A percentile compares a stretch with the other conserved stretches of the same genome.
These are phyloP conservation scores for Labeo rohita DNA, from an alignment of 2,113 vertebrate genomes.

Conservation along the genomic window DNA sequence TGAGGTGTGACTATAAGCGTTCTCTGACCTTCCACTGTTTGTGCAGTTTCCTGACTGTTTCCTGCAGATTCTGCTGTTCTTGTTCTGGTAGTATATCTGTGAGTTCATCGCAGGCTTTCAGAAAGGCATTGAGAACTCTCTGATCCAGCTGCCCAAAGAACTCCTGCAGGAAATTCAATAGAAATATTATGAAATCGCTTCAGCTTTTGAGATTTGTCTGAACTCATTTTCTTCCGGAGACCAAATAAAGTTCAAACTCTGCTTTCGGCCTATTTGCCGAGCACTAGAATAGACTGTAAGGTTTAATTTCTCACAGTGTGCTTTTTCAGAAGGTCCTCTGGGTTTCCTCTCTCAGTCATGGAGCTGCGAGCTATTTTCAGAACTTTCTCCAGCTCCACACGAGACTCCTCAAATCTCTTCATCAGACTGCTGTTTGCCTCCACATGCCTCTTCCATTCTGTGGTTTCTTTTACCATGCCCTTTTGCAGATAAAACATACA, in stretches of 20 bases:
- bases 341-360: constrained; percentile 88
- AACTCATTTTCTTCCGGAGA: neutral
- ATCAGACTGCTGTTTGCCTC: constrained; percentile 93
- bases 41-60: constrained; percentile 92
- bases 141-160: constrained; percentile 95
- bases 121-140: constrained; percentile 89
- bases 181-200: neutral
- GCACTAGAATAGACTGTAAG: neutral
- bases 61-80: constrained; percentile 91
- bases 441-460: constrained; percentile 91
- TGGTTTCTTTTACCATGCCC: constrained; percentile 88
- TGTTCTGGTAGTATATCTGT: constrained; percentile 95
- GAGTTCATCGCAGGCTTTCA: constrained; percentile 96
- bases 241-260: neutral
- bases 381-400: constrained; percentile 91
- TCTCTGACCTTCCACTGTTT: constrained; percentile 95
- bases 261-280: constrained; percentile 16
- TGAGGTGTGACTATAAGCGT: neutral
- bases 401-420: constrained; percentile 97
- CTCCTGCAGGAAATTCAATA: constrained; percentile 76
- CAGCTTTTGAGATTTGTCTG: neutral
- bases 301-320: constrained; percentile 83
- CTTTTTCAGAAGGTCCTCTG: constrained; percentile 89
- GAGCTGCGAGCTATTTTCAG: constrained; percentile 85
- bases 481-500: constrained; percentile 62